These are phyloP conservation scores for Polyodon spathula DNA, from an alignment of 2,113 vertebrate species.

Conservation along the genomic window DNA sequence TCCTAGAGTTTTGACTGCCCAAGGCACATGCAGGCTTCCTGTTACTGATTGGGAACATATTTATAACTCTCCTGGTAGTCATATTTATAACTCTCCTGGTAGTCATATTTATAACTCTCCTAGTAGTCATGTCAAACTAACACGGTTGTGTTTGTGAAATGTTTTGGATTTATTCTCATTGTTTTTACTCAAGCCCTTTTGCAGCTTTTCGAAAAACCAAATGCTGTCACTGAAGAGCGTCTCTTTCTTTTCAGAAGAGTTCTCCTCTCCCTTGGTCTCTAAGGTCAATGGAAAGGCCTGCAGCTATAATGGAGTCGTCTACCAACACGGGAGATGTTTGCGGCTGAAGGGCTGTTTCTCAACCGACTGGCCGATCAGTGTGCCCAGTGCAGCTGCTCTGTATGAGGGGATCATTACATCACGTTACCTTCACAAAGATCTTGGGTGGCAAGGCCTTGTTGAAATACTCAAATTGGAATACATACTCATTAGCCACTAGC, in stretches of 20 bases:
- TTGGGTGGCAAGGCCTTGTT: no score
- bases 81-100: no score
- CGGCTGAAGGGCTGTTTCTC: constrained; percentile 63
- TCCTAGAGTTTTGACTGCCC: neutral
- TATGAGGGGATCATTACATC: no score
- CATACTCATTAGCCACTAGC: no score
- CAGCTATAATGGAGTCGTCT: constrained; percentile 60
- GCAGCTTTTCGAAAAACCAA: no score
- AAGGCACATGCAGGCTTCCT: no score
- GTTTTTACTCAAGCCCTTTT: no score
- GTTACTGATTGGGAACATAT: no score
- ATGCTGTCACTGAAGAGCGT: constrained; percentile 7
- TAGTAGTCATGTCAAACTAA: neutral
- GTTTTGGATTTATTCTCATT: neutral
- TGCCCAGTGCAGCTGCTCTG: constrained; percentile 66
- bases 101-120: no score
- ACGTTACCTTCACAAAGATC: no score
- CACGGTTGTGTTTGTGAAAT: neutral
- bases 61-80: no score
- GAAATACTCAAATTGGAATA: no score
- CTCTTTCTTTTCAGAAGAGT: constrained; percentile 48
- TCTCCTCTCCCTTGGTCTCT: constrained; percentile 43
- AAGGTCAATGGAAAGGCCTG: constrained; percentile 58
- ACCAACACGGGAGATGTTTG: constrained; percentile 64
- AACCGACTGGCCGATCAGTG: constrained; percentile 65